These are phyloP conservation scores for Sicus ferrugineus DNA, from an alignment of 2,888 invertebrate species.

Conservation along the genomic window DNA sequence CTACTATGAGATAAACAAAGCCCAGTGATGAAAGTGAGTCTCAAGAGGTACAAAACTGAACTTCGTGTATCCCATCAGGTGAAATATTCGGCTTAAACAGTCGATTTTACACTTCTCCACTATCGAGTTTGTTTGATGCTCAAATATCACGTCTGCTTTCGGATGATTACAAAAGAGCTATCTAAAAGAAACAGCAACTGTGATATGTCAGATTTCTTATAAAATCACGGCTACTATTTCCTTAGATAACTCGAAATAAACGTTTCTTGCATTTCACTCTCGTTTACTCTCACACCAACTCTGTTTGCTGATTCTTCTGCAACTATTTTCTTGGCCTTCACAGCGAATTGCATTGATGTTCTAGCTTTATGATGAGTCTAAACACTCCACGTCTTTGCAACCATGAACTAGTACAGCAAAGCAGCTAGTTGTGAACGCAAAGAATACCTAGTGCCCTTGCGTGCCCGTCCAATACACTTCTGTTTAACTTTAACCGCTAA, in stretches of 20 bases:
- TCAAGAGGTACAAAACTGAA: constrained; percentile 58
- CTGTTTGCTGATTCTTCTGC: neutral
- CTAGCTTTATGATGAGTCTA: constrained; percentile 64
- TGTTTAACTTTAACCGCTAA: constrained; percentile 43
- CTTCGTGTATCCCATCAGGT: constrained; percentile 64
- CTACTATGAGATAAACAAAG: constrained; percentile 65
- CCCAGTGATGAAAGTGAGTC: constrained; percentile 63
- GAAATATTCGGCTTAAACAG: constrained; percentile 48
- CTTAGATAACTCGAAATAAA: constrained; percentile 64
- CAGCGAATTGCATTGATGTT: constrained; percentile 58
- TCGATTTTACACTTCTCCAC: no score
- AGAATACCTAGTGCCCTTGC: no score
- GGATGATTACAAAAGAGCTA: constrained; percentile 64
- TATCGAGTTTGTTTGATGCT: neutral
- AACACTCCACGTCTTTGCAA: constrained; percentile 41
- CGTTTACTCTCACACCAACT: neutral
- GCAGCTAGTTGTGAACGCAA: constrained; percentile 52
- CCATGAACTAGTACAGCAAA: constrained; percentile 63
- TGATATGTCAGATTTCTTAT: constrained; percentile 57
- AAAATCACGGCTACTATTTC: constrained; percentile 65
- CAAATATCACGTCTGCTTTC: constrained; percentile 28
- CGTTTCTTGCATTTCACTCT: neutral
- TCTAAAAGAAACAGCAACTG: constrained; percentile 66
- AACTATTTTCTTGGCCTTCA: constrained; percentile 33
- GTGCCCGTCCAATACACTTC: neutral